Base-by-base conservation (phyloP, 2,113 vertebrate species). In the Myotis davidii region DNA sequence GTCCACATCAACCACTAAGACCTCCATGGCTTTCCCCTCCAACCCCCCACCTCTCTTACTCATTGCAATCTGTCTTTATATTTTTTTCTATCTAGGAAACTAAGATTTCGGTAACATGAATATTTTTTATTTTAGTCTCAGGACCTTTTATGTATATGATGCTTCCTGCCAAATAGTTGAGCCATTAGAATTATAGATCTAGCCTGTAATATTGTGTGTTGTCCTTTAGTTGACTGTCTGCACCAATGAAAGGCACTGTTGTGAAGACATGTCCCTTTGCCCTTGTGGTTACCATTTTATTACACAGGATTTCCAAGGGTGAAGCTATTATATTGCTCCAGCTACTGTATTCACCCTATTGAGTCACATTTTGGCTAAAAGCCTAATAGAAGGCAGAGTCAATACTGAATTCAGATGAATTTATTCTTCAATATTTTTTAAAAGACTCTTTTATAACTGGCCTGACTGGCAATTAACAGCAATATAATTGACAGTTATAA, bases 171-270 rank as follows among this genome's bases (percentile, higher is more conserved):
- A 98, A 98, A 97, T 96, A 97, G 96, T 85, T 98, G 84, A 92
- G 78, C 91, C 85, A 96, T 97, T 97, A 98, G 96, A 96, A 97
- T 97, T 97, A 96, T 97, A 97, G 96, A 97, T 97, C 92, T 95
- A 97, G 98, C 96, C 94, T 97, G 98, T 96, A 98, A 97, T 91
- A 96, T 91, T 98, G 95, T 92, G 92, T 92, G 97, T 91, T 98
- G 98, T 97, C 98, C 98, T 98, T 96, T 97, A 93, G 83, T 98
- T 99, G 98, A 98, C 98, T 96, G 98, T 99, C 98, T 99, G 98
- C 27, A 0, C 93, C 97, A 97, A 34, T 98, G 98, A 99, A 99
- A 98, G 98, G 61, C 97, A 88, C 95, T 92, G 96, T 98, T 99
- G 98, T 99, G 93, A 94, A 97, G 95, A 97, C 88, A 70, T 98